Percentiles rank a stretch among this genome's conserved stretches.
These are phyloP conservation scores for Hybos culiciformis DNA, from an alignment of 2,888 invertebrate species.

Conservation along the genomic window DNA sequence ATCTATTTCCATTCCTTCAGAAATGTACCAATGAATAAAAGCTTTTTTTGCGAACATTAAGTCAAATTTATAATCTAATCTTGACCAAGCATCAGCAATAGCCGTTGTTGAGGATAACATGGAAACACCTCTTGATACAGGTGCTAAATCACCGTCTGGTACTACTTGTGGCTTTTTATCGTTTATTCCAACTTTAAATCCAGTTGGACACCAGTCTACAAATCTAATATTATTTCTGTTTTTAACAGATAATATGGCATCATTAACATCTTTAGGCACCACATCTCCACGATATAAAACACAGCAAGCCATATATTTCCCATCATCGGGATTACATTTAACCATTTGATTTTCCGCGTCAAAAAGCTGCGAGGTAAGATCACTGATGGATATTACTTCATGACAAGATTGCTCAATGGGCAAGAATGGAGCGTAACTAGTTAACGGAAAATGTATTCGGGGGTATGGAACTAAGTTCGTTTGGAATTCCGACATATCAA, in stretches of 20 bases:
- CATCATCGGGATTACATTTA: constrained; percentile 61
- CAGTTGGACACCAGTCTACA: constrained; percentile 84
- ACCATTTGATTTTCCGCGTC: constrained; percentile 80
- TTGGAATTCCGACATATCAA: constrained; percentile 77
- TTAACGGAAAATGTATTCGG: constrained; percentile 71
- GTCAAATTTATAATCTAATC: constrained; percentile 83
- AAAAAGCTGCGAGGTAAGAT: constrained; percentile 74
- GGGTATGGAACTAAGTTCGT: constrained; percentile 78
- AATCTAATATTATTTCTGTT: constrained; percentile 59
- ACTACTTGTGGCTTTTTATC: constrained; percentile 63
- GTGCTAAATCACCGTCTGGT: constrained; percentile 58
- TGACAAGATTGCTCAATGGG: constrained; percentile 59
- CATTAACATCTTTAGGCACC: constrained; percentile 71
- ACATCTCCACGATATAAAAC: constrained; percentile 73
- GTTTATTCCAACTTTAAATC: constrained; percentile 69
- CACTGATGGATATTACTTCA: constrained; percentile 59
- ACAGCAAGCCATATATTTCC: constrained; percentile 77
- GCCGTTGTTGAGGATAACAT: constrained; percentile 79
- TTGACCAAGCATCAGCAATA: constrained; percentile 73
- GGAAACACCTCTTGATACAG: constrained; percentile 69
- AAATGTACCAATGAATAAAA: constrained; percentile 75
- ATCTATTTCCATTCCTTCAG: constrained; percentile 20
- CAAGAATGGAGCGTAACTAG: constrained; percentile 58
- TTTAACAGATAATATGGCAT: constrained; percentile 59
- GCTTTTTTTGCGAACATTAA: constrained; percentile 85